phyloP scores from a whole-genome alignment of 2,888 invertebrate genomes.

The Neocrepidodera transversa region DNA sequence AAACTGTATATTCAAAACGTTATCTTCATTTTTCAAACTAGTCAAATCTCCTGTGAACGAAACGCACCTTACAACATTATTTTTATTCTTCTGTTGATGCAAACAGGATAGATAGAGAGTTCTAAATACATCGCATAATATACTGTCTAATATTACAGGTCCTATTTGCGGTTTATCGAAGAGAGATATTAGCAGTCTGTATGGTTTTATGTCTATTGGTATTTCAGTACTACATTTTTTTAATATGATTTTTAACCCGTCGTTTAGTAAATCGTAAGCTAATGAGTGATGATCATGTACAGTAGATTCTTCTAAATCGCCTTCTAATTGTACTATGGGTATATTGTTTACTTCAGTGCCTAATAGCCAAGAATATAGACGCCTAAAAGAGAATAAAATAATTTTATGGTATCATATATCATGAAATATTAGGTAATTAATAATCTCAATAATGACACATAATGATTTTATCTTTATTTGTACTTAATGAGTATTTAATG shows the following conservation, averaged over 20 bases:
- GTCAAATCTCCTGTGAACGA: slow-evolving; percentile 58
- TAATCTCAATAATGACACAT: too few species aligned
- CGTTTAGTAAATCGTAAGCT: slow-evolving; percentile 69
- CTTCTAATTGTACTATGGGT: slow-evolving; percentile 39
- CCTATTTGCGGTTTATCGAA: slow-evolving; percentile 89
- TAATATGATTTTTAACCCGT: slow-evolving; percentile 69
- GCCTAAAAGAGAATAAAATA: slow-evolving; percentile 58
- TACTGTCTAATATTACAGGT: slow-evolving; percentile 76
- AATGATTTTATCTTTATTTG: too few species aligned
- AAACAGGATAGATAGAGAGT: slow-evolving; percentile 65
- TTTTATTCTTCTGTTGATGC: slow-evolving; percentile 58
- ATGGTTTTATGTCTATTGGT: slow-evolving; percentile 72
- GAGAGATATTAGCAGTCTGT: slow-evolving; percentile 81
- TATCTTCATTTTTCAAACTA: slow-evolving; percentile 54
- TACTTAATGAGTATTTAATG: too few species aligned
- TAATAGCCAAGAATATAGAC: slow-evolving; percentile 85
- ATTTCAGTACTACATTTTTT: slow-evolving; percentile 62
- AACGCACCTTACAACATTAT: slow-evolving; percentile 53
- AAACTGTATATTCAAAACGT: slow-evolving; percentile 53
- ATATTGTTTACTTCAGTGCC: slow-evolving; percentile 71
- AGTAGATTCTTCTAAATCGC: slow-evolving; percentile 33
- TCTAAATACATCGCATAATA: slow-evolving; percentile 80
- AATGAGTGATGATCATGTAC: slow-evolving; percentile 52
- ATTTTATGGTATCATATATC: too few species aligned
- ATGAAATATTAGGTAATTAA: too few species aligned